phyloP scores from a whole-genome alignment of 2,888 invertebrate genomes.

The Clusia tigrina region DNA sequence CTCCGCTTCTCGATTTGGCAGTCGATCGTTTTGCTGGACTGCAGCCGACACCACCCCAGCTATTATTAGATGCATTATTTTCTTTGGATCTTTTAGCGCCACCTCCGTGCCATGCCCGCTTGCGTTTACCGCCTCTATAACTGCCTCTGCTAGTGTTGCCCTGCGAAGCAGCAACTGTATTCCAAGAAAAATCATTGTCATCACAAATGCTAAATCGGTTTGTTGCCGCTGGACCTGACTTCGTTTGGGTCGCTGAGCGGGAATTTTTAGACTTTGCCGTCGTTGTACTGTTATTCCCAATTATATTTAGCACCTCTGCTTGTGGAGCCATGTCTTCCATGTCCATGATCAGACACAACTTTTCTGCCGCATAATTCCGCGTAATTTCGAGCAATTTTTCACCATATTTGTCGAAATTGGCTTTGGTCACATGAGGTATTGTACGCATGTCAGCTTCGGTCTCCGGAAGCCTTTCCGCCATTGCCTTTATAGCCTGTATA shows the following conservation, averaged over 20 bases:
- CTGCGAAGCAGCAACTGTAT: constrained; percentile 39
- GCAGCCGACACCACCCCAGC: constrained; percentile 17
- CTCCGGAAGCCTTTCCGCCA: constrained; percentile 82
- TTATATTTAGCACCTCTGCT: constrained; percentile 29
- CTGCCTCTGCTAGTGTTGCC: constrained; percentile 29
- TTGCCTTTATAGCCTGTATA: constrained; percentile 73
- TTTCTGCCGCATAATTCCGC: constrained; percentile 73
- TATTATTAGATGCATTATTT: constrained; percentile 26
- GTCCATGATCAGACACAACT: constrained; percentile 65
- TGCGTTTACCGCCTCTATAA: constrained; percentile 52
- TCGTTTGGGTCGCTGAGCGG: constrained; percentile 9
- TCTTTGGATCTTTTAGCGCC: constrained; percentile 42
- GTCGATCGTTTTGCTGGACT: constrained; percentile 35
- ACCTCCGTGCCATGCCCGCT: constrained; percentile 48
- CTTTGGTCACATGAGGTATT: constrained; percentile 86
- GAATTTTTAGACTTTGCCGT: constrained; percentile 20
- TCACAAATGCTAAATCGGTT: not conserved
- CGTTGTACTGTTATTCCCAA: not conserved
- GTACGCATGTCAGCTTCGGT: constrained; percentile 78
- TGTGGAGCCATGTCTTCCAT: constrained; percentile 49
- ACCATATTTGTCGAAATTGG: constrained; percentile 87
- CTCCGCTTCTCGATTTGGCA: too few species aligned
- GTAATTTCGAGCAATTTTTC: constrained; percentile 79
- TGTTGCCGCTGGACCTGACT: not conserved
- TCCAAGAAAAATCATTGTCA: constrained; percentile 48